These are phyloP conservation scores for Cryptoblepharus egeriae DNA, from an alignment of 2,797 vertebrate genomes.

Conservation along the genomic window DNA sequence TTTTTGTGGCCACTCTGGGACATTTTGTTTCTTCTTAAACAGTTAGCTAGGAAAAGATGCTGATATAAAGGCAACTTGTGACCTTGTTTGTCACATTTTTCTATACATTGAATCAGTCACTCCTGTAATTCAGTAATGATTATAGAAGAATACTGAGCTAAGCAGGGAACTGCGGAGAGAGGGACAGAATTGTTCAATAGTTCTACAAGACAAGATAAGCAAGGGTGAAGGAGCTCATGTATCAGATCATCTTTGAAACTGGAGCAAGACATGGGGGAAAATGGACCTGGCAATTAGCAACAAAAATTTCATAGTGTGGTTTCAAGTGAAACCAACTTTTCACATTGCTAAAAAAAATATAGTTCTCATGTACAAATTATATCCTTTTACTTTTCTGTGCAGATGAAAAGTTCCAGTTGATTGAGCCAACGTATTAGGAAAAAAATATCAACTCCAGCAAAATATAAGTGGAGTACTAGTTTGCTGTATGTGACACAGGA, in stretches of 20 bases:
- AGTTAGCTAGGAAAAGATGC: background rate
- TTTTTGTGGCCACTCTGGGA: background rate
- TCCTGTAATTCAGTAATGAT: slow-evolving; percentile 3
- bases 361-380: background rate
- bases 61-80: background rate
- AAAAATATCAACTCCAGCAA: slow-evolving; percentile 6
- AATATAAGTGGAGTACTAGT: background rate
- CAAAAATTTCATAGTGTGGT: background rate
- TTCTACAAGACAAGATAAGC: background rate
- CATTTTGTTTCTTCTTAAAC: background rate
- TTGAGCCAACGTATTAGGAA: background rate
- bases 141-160: slow-evolving; percentile 39
- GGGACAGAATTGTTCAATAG: slow-evolving; percentile 29
- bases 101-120: slow-evolving; percentile 30
- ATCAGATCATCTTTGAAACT: slow-evolving; percentile 22
- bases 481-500: accelerated
- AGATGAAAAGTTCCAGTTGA: background rate
- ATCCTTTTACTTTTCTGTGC: background rate
- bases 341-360: background rate
- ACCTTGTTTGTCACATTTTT: slow-evolving; percentile 42
- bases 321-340: slow-evolving; percentile 6
- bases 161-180: slow-evolving; percentile 24
- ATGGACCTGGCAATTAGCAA: background rate
- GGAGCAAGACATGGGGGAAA: background rate
- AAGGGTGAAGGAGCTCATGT: background rate